Conservation (phyloP, 1,140 invertebrate genomes). For the Uloborus diversus region DNA sequence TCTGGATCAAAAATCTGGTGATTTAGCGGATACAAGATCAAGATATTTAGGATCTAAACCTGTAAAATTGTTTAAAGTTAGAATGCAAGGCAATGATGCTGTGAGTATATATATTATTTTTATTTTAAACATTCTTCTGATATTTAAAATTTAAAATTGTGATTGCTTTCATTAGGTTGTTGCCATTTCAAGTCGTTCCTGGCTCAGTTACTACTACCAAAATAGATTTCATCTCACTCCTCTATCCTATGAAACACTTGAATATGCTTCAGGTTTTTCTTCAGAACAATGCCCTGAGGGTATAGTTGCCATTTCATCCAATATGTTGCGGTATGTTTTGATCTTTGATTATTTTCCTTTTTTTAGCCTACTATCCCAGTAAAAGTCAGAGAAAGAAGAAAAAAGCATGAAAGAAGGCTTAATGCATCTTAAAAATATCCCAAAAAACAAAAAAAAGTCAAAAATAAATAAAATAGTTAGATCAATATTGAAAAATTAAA, state of each 20-base stretch:
- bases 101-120: constrained; percentile 66
- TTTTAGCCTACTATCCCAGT: too few species aligned
- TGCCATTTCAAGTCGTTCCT: constrained; percentile 97
- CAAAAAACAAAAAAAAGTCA: too few species aligned
- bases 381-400: too few species aligned
- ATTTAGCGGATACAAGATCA: constrained; percentile 95
- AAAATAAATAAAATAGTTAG: too few species aligned
- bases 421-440: too few species aligned
- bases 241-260: constrained; percentile 93
- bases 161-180: constrained; percentile 72
- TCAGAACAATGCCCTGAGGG: constrained; percentile 99
- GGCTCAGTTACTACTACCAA: constrained; percentile 99
- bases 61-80: constrained; percentile 95
- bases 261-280: constrained; percentile 97
- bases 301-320: constrained; percentile 98
- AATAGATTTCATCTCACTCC: constrained; percentile 95
- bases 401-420: too few species aligned
- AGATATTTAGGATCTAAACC: constrained; percentile 93
- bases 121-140: neutral
- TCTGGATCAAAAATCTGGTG: constrained; percentile 95
- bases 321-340: constrained; percentile 79
- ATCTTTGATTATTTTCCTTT: constrained; percentile 22
- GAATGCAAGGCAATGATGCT: constrained; percentile 95
- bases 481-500: too few species aligned
- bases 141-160: neutral